Conservation (phyloP, 2,888 invertebrate species). For the Epinotia demarniana region DNA sequence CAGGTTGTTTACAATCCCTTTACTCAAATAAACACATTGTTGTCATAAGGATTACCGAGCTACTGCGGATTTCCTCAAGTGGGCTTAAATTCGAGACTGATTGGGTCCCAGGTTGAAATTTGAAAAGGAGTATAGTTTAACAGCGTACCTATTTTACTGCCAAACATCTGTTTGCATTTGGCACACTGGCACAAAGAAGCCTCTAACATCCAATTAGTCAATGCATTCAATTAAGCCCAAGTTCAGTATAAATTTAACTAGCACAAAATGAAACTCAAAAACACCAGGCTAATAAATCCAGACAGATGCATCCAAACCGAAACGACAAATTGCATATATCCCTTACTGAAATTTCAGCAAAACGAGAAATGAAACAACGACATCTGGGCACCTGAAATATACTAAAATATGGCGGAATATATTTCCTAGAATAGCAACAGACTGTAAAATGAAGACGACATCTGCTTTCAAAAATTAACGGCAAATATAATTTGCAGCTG, state of each 20-base stretch:
- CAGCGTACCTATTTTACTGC: not conserved
- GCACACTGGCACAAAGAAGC: slow-evolving; percentile 68
- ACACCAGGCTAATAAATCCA: slow-evolving; percentile 70
- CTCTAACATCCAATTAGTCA: slow-evolving; percentile 75
- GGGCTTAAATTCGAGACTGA: not conserved
- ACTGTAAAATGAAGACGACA: slow-evolving; percentile 82
- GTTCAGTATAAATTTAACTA: slow-evolving; percentile 64
- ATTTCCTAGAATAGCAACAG: slow-evolving; percentile 84
- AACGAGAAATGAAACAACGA: slow-evolving; percentile 64
- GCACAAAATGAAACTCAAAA: slow-evolving; percentile 56
- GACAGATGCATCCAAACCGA: slow-evolving; percentile 65
- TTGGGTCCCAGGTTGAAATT: not conserved
- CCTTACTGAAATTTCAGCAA: slow-evolving; percentile 66
- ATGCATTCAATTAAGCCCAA: slow-evolving; percentile 72
- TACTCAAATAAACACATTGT: not conserved
- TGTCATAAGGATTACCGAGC: not conserved
- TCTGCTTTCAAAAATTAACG: slow-evolving; percentile 76
- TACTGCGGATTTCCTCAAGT: not conserved
- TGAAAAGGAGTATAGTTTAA: not conserved
- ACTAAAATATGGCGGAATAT: slow-evolving; percentile 74
- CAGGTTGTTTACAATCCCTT: not conserved
- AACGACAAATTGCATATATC: slow-evolving; percentile 69
- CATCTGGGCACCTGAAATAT: slow-evolving; percentile 83
- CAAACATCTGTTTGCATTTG: slow-evolving; percentile 42
- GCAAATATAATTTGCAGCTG: slow-evolving; percentile 53